phyloP scores from a whole-genome alignment of 2,797 vertebrate genomes.

The Danio albolineatus region DNA sequence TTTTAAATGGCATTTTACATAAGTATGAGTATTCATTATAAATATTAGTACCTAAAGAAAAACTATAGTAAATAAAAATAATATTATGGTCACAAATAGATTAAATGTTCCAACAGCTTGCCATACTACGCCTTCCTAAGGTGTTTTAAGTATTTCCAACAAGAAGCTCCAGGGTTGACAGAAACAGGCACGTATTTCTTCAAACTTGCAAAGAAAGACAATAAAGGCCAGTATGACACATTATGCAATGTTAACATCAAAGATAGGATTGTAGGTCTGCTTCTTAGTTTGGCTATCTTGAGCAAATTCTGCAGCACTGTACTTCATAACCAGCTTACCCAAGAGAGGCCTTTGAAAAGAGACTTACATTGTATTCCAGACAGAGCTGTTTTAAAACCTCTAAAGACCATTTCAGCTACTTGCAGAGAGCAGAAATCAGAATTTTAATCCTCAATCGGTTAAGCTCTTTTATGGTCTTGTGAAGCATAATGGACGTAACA shows the following conservation, averaged over 20 bases:
- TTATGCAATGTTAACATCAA: conserved; percentile 27
- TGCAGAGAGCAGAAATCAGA: conserved; percentile 27
- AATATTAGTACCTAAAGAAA: too few species aligned
- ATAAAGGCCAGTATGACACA: neutral
- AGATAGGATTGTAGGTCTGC: conserved; percentile 21
- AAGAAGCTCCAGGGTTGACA: neutral
- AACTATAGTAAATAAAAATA: too few species aligned
- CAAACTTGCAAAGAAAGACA: conserved; percentile 9
- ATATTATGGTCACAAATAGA: too few species aligned
- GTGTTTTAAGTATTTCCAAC: conserved; percentile 14
- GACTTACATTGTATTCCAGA: conserved; percentile 13
- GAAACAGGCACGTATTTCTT: neutral
- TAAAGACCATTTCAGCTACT: conserved; percentile 10
- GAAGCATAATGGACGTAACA: conserved; percentile 37
- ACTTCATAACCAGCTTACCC: neutral
- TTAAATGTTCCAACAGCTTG: too few species aligned
- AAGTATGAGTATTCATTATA: too few species aligned
- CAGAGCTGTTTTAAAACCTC: conserved; percentile 12
- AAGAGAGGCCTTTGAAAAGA: neutral
- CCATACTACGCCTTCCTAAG: neutral
- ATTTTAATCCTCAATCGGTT: conserved; percentile 51
- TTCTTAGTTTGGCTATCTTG: conserved; percentile 8
- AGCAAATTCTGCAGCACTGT: conserved; percentile 19
- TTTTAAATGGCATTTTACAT: too few species aligned
- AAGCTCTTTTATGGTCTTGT: conserved; percentile 22